phyloP scores from a whole-genome alignment of 1,140 invertebrate species.

The Luehdorfia chinensis region DNA sequence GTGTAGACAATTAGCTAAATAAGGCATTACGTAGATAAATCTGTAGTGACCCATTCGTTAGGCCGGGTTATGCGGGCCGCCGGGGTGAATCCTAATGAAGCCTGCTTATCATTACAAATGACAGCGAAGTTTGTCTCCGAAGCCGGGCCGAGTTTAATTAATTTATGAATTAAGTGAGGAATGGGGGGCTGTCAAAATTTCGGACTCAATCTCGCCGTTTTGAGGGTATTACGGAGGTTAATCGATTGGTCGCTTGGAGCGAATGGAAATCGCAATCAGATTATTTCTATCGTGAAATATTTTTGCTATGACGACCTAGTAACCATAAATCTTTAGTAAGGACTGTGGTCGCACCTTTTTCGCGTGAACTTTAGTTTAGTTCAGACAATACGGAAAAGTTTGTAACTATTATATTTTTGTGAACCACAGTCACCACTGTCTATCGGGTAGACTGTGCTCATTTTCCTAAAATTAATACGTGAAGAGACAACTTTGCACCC shows the following conservation, averaged over 20 bases:
- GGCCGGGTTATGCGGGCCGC: slow-evolving; percentile 1
- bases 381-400: too few species aligned
- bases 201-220: background rate
- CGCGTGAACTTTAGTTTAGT: too few species aligned
- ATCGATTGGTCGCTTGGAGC: background rate
- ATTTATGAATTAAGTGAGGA: slow-evolving; percentile 53
- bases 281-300: background rate
- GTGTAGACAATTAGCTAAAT: slow-evolving; percentile 18
- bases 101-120: slow-evolving; percentile 23
- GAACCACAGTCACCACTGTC: too few species aligned
- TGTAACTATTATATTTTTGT: too few species aligned
- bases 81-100: slow-evolving; percentile 21
- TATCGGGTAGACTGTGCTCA: too few species aligned
- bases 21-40: slow-evolving; percentile 16
- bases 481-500: too few species aligned
- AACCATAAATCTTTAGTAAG: too few species aligned
- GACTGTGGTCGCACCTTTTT: too few species aligned
- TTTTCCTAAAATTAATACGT: too few species aligned
- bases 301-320: too few species aligned
- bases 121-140: slow-evolving; percentile 33
- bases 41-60: slow-evolving; percentile 14
- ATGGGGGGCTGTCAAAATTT: slow-evolving; percentile 39
- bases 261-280: background rate
- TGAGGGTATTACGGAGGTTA: slow-evolving; percentile 4
- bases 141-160: slow-evolving; percentile 57